Conservation (phyloP, 2,113 vertebrate genomes). For the Psammodynastes pulverulentus region DNA sequence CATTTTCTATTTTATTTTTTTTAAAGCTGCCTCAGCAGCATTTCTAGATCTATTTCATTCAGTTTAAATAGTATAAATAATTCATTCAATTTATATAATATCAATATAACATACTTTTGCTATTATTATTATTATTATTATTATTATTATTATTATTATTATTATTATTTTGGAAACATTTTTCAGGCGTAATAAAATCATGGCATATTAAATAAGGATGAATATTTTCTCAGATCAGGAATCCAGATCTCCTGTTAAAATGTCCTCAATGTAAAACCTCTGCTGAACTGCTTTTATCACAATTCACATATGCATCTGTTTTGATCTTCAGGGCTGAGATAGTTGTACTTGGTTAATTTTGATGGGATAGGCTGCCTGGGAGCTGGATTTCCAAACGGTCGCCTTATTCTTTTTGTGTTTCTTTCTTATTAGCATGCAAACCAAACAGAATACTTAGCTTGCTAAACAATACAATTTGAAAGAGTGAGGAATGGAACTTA, state of each 20-base stretch:
- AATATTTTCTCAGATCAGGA: not conserved
- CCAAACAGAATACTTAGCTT: conserved; percentile 46
- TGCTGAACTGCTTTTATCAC: conserved; percentile 2
- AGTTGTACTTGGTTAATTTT: conserved; percentile 38
- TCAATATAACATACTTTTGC: not conserved
- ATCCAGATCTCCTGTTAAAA: not conserved
- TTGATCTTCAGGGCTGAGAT: conserved; percentile 36
- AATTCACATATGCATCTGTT: not conserved
- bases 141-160: no score
- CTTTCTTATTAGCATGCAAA: conserved; percentile 57
- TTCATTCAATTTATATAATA: not conserved
- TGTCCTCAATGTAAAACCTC: not conserved
- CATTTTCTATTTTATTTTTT: not conserved
- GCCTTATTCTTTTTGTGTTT: conserved; percentile 45
- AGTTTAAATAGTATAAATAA: not conserved
- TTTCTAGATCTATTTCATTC: not conserved
- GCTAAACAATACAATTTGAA: conserved; percentile 56
- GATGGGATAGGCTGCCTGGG: not conserved
- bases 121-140: no score
- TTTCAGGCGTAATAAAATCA: not conserved
- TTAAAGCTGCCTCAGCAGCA: not conserved
- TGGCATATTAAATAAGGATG: not conserved
- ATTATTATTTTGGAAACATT: not conserved
- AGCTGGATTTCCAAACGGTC: conserved; percentile 63
- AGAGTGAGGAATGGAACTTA: conserved; percentile 53